phyloP scores from a whole-genome alignment of 53 echinoderm and acorn worm genomes.

The Henricia sp. region DNA sequence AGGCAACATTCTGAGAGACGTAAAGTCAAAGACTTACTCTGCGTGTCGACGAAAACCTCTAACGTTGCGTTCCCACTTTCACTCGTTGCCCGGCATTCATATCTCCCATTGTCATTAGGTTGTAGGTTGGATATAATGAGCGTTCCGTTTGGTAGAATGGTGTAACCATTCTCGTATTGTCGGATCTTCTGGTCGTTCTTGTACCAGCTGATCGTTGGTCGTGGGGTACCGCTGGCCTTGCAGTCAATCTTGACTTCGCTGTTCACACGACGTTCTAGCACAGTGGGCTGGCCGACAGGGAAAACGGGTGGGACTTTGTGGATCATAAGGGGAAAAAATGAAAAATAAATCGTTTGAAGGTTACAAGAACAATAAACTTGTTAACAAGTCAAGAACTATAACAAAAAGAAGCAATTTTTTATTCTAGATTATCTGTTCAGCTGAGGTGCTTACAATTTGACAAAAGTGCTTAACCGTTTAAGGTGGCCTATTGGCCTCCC shows the following conservation, averaged over 20 bases:
- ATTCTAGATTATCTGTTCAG: no score
- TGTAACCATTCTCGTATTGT: constrained; percentile 80
- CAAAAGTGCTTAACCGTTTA: no score
- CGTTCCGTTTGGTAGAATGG: constrained; percentile 78
- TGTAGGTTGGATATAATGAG: constrained; percentile 85
- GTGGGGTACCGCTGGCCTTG: constrained; percentile 73
- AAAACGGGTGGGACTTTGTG: constrained; percentile 80
- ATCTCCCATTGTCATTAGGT: constrained; percentile 83
- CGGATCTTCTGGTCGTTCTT: constrained; percentile 73
- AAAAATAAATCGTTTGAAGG: not conserved
- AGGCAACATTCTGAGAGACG: no score
- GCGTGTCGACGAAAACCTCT: constrained; percentile 71
- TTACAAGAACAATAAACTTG: not conserved
- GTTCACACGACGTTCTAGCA: constrained; percentile 67
- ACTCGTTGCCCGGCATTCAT: constrained; percentile 79
- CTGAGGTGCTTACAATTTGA: no score
- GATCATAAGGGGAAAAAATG: not conserved
- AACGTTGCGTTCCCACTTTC: constrained; percentile 79
- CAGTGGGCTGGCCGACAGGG: constrained; percentile 56
- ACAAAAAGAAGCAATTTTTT: no score
- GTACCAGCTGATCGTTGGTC: constrained; percentile 84
- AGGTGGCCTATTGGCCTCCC: no score
- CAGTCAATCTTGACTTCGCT: constrained; percentile 78
- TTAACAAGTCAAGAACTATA: not conserved
- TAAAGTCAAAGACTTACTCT: constrained; percentile 74